Base-by-base conservation (phyloP, 92 coral and sea anemone species). In the Epizoanthus scotinus region DNA sequence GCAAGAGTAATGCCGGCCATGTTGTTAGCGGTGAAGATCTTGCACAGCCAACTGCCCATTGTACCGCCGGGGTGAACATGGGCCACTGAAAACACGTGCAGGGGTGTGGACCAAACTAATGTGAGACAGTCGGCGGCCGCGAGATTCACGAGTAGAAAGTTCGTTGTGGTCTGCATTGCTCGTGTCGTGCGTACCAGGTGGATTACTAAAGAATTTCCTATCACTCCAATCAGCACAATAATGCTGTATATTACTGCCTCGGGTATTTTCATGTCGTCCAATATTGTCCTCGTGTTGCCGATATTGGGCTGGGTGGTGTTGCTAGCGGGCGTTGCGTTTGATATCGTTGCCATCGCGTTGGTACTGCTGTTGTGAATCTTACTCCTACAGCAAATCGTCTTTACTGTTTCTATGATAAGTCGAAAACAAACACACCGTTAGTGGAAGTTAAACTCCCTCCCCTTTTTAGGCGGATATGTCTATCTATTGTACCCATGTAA, bases 1-100 rank as follows among this genome's bases (percentile, higher is more conserved):
- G 87, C 71, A n/a, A 90, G 63, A 25, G 91, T 86, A 53, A 90
- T 86, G 13, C 86, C 94, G 9, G 91, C 89, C 49, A 90, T 80
- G 84, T 87, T 87, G 59, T 84, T 87, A 19, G 90, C 90, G 10
- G 88, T 90, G 85, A 90, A 84, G 57, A 90, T 73, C 75, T 72
- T 86, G n/a, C 81, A 63, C 25, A 86, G 66, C 79, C 79, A 73
- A 49, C 63, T 55, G 25, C 79, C 79, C 0, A 20, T 63, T 4
- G 79, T 55, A 0, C 79, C 79, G 14, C 64, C 79, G 0, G 79
- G 79, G 17, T 73, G 79, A 2, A 26, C 10, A 26, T 56, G 28
- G 0, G 52, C 79, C 21, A 55, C 65, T 15, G 79, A 55, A 24
- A 73, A 73, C 38, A 73, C 60, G 40, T 73, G 79, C 10, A 73